Evolutionary conservation across 1,140 invertebrate species (phyloP).

Genomic region (Samia ricini): DNA sequence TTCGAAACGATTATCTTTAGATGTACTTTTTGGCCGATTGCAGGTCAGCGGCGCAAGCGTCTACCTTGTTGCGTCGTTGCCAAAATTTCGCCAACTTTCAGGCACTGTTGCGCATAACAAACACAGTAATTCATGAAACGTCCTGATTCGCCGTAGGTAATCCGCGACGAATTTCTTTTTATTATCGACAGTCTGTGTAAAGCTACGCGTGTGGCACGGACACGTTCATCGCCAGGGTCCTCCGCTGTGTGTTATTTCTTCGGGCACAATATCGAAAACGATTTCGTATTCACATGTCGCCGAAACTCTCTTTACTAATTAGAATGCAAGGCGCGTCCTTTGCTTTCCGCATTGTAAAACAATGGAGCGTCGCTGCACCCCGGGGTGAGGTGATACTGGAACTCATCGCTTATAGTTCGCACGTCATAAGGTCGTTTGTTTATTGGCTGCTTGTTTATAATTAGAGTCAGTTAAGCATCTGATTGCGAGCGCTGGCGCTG

Average conservation of each 20-base stretch:
- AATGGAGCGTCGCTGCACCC: conserved; percentile 52
- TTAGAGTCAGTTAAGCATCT: conserved; percentile 31
- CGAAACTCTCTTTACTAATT: conserved; percentile 73
- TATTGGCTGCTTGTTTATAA: conserved; percentile 35
- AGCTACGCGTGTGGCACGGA: conserved; percentile 27
- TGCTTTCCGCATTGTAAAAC: conserved; percentile 67
- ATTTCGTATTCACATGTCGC: conserved; percentile 63
- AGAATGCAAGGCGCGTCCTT: conserved; percentile 56
- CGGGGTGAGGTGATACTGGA: conserved; percentile 46
- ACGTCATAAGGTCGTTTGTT: conserved; percentile 36
- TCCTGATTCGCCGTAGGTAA: conserved; percentile 35
- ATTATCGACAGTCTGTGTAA: conserved; percentile 28
- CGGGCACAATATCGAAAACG: conserved; percentile 35
- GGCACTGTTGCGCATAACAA: conserved; percentile 50
- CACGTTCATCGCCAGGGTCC: conserved; percentile 47
- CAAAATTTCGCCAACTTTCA: conserved; percentile 66
- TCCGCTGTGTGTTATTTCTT: conserved; percentile 46
- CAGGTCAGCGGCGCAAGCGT: conserved; percentile 27
- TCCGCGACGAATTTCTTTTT: conserved; percentile 40
- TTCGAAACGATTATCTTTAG: conserved; percentile 50
- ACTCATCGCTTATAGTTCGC: conserved; percentile 40
- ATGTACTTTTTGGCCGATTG: conserved; percentile 41
- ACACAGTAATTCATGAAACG: conserved; percentile 33
- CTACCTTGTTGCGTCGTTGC: conserved; percentile 43
- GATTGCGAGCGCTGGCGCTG: conserved; percentile 49